A percentile compares a stretch with the other conserved stretches of the same genome.
Evolutionary conservation across 2,797 vertebrate genomes (phyloP).

Genomic region (Hydrophis major): DNA sequence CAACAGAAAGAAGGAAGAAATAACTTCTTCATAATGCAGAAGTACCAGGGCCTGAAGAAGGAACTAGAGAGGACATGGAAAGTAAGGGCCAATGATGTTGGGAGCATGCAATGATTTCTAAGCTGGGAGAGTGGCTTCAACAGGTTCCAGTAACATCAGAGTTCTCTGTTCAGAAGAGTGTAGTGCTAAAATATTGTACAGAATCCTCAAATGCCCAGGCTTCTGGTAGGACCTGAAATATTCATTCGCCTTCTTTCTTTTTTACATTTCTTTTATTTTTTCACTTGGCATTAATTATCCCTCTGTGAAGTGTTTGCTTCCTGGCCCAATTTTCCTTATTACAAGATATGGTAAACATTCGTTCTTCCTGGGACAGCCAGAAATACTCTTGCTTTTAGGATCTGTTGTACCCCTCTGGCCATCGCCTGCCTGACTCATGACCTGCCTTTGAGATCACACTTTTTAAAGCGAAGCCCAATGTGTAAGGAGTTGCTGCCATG

Average conservation of each 20-base stretch:
- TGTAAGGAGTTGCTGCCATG: conserved; percentile 66
- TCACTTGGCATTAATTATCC: conserved; percentile 27
- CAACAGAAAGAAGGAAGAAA: neutral
- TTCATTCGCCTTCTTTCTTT: neutral
- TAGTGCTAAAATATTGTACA: neutral
- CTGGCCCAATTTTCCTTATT: conserved; percentile 1
- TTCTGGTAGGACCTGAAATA: neutral
- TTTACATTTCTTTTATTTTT: conserved; percentile 24
- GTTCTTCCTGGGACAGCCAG: conserved; percentile 30
- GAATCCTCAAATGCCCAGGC: neutral
- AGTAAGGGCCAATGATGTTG: neutral
- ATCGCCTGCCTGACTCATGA: neutral
- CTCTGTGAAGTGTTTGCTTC: neutral
- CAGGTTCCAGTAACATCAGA: neutral
- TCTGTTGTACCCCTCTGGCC: neutral
- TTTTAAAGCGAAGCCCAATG: neutral
- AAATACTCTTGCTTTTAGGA: conserved; percentile 20
- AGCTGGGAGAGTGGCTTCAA: neutral
- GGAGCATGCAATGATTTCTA: neutral
- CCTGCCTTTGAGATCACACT: conserved; percentile 15
- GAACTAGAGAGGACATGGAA: neutral
- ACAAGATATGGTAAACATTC: conserved; percentile 9
- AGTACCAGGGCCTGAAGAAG: neutral
- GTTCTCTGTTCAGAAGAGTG: neutral
- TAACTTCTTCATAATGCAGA: neutral